Evolutionary conservation across 2,888 invertebrate species (phyloP), one percentile per base, ranked within the genome.

Genomic region (Cenopis cana): DNA sequence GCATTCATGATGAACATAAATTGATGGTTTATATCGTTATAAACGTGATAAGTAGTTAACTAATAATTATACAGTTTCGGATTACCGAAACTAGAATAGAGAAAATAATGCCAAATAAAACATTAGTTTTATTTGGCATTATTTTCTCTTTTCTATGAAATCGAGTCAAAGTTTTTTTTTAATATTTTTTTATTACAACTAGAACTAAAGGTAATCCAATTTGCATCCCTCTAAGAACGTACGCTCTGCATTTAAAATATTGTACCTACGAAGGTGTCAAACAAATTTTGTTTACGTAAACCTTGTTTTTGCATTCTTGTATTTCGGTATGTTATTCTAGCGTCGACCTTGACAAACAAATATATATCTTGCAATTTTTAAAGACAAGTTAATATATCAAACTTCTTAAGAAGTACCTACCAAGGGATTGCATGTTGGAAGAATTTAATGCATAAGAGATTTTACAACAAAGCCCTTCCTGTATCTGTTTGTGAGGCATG

Each of bases 301-400:
- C 14, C 24, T 9, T 29, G 24, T 29, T 54, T 54, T 54, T 29
- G 54, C 29, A 14, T 14, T 29, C 14, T 6, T 14, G 6, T 54
- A 54, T 54, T 24, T 24, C 4, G 5, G 11, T 14, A 54, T 17
- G 24, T n/a, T 54, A 14, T 29, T 52, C n/a, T 29, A 11, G 5
- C n/a, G 29, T 29, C n/a, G 2, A 60, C 61, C 49, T 61, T 61
- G 49, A 61, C 61, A n/a, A 49, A 29, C 29, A 46, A n/a, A 46
- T 11, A 11, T 24, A 54, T 29, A 6, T n/a, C 1, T 29, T 14
- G 17, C 1, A 46, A 12, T 29, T 29, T 29, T 29, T 60, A 10
- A 46, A 29, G 10, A 24, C 46, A 41, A 20, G 14, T 60, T 33
- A 29, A 61, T 49, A 6, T n/a, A 17, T 4, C 11, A 61, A 61